phyloP scores from a whole-genome alignment of 2,113 vertebrate species.

The Tychaedon coryphoeus region DNA sequence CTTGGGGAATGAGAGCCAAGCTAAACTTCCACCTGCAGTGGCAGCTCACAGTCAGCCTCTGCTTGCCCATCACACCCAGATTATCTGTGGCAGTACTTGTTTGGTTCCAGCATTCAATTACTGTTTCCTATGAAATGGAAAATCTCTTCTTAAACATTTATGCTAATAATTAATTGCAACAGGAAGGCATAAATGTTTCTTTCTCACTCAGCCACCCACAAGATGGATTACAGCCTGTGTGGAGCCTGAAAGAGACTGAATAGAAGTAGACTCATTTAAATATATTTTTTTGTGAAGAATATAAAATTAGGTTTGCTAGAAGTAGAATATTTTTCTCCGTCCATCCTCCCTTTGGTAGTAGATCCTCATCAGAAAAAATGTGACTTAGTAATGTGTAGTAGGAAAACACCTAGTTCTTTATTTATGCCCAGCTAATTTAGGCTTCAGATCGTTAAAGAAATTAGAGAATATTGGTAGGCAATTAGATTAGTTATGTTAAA shows the following conservation, averaged over 20 bases:
- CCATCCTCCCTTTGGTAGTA: not conserved
- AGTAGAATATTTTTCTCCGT: not conserved
- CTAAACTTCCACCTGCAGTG: accelerated
- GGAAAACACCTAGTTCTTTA: not conserved
- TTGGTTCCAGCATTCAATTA: not conserved
- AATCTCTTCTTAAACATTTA: not conserved
- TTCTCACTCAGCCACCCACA: not conserved
- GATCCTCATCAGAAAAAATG: not conserved
- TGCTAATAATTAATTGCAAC: not conserved
- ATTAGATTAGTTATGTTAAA: not conserved
- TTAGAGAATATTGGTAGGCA: not conserved
- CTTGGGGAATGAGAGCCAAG: too few relatives aligned
- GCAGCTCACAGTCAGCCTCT: not conserved
- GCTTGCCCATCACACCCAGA: not conserved
- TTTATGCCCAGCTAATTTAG: not conserved
- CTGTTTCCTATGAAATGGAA: not conserved
- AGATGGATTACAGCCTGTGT: not conserved
- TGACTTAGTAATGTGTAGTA: not conserved
- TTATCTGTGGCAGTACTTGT: not conserved
- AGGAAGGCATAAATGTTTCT: not conserved
- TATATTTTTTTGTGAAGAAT: not conserved
- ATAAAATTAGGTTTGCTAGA: not conserved
- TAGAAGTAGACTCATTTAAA: not conserved
- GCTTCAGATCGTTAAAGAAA: not conserved
- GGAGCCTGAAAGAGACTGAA: not conserved